Evolutionary conservation across 1,140 invertebrate genomes (phyloP).

Genomic region (Drosophila bocki): DNA sequence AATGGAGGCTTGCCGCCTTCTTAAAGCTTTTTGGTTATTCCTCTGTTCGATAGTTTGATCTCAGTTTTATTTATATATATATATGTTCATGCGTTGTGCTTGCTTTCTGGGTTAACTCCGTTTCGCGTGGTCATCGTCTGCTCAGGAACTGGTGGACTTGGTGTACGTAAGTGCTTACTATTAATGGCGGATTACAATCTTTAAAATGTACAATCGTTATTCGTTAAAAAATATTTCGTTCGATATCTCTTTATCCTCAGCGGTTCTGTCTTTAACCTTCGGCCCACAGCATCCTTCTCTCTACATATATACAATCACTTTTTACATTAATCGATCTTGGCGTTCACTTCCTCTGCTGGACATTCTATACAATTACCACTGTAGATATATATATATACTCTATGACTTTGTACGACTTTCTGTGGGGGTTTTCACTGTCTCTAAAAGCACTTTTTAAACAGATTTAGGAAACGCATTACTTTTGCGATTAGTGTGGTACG

Average conservation of each 20-base stretch:
- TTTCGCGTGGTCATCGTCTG: slow-evolving; percentile 33
- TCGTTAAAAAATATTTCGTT: slow-evolving; percentile 54
- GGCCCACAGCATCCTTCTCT: not conserved
- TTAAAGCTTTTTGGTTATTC: slow-evolving; percentile 72
- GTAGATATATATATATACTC: slow-evolving; percentile 37
- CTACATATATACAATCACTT: slow-evolving; percentile 34
- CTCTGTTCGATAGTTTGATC: slow-evolving; percentile 45
- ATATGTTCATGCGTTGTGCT: slow-evolving; percentile 9
- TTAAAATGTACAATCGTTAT: slow-evolving; percentile 61
- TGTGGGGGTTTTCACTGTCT: slow-evolving; percentile 49
- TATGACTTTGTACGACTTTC: slow-evolving; percentile 54
- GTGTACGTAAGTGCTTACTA: slow-evolving; percentile 53
- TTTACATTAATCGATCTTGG: slow-evolving; percentile 18
- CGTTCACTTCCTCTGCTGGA: slow-evolving; percentile 8
- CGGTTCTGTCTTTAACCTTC: not conserved
- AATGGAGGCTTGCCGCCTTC: slow-evolving; percentile 37
- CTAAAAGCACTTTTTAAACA: slow-evolving; percentile 84
- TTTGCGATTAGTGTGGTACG: slow-evolving; percentile 78
- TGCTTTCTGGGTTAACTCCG: slow-evolving; percentile 44
- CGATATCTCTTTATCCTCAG: slow-evolving; percentile 14
- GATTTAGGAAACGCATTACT: slow-evolving; percentile 81
- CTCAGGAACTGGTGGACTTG: slow-evolving; percentile 71
- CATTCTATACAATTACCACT: slow-evolving; percentile 34
- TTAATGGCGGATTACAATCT: slow-evolving; percentile 38
- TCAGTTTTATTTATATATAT: not conserved